phyloP scores from a whole-genome alignment of 2,113 vertebrate genomes.

The Uropsilus gracilis region DNA sequence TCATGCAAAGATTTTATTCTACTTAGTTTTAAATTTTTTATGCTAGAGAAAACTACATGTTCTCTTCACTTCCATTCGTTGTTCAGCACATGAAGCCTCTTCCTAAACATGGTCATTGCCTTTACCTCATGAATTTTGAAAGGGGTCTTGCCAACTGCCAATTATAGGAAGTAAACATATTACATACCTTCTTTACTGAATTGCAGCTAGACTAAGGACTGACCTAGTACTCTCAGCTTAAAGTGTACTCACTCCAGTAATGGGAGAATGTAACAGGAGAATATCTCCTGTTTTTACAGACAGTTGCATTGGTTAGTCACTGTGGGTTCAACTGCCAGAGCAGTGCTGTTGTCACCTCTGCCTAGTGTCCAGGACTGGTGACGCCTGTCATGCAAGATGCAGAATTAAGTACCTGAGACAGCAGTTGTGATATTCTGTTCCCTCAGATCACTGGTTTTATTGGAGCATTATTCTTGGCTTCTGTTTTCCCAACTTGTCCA shows the following conservation, averaged over 20 bases:
- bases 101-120: background rate
- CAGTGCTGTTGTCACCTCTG: no score
- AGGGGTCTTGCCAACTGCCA: background rate
- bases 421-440: background rate
- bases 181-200: background rate
- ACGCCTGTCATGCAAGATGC: accelerated
- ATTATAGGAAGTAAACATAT: background rate
- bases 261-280: background rate
- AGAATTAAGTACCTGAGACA: background rate
- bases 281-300: background rate
- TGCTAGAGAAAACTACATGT: background rate
- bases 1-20: background rate
- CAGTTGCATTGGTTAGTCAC: background rate
- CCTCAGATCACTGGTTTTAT: background rate
- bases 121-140: background rate
- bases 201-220: background rate
- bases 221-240: background rate
- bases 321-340: background rate
- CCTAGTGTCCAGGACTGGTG: background rate
- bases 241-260: background rate
- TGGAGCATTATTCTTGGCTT: background rate
- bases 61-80: background rate
- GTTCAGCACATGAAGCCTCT: background rate
- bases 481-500: background rate
- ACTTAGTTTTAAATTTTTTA: background rate